These are phyloP conservation scores for Andrena hattorfiana DNA, from an alignment of 2,888 invertebrate genomes.

Conservation along the genomic window DNA sequence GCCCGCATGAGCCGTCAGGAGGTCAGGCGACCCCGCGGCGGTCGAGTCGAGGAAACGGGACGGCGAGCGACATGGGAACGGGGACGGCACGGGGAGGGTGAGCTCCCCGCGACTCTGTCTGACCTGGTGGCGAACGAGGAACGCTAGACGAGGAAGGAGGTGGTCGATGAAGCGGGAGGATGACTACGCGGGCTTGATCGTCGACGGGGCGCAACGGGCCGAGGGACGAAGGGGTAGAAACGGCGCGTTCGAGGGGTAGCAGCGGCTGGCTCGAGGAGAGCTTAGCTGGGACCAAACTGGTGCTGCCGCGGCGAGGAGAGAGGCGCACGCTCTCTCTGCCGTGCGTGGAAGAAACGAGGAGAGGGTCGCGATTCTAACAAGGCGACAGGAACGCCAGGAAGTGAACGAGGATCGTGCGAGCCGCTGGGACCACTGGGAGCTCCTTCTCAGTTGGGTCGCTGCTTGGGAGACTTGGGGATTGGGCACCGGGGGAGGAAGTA, in stretches of 20 bases:
- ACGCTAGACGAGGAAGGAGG: slow-evolving; percentile 17
- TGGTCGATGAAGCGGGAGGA: background rate
- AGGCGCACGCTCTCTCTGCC: slow-evolving; percentile 70
- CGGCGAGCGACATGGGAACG: slow-evolving; percentile 27
- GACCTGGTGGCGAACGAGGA: slow-evolving; percentile 18
- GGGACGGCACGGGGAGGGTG: slow-evolving; percentile 3
- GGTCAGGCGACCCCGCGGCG: background rate
- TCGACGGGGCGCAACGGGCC: background rate
- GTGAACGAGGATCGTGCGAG: slow-evolving; percentile 30
- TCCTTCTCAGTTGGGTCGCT: background rate
- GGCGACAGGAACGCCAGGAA: slow-evolving; percentile 72
- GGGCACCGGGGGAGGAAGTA: slow-evolving; percentile 9
- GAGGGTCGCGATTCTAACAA: slow-evolving; percentile 79
- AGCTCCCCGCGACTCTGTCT: background rate
- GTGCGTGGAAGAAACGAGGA: slow-evolving; percentile 83
- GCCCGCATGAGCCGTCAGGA: slow-evolving; percentile 69
- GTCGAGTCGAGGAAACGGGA: background rate
- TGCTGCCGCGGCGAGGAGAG: slow-evolving; percentile 76
- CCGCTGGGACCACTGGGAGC: slow-evolving; percentile 37
- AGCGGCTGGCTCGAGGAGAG: background rate
- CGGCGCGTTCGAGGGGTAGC: too few relatives aligned
- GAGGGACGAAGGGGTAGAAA: slow-evolving; percentile 47
- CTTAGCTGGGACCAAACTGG: slow-evolving; percentile 73
- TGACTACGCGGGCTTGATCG: background rate
- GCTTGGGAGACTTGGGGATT: slow-evolving; percentile 8